phyloP scores from a whole-genome alignment of 2,888 invertebrate species.

The Macaria liturata region DNA sequence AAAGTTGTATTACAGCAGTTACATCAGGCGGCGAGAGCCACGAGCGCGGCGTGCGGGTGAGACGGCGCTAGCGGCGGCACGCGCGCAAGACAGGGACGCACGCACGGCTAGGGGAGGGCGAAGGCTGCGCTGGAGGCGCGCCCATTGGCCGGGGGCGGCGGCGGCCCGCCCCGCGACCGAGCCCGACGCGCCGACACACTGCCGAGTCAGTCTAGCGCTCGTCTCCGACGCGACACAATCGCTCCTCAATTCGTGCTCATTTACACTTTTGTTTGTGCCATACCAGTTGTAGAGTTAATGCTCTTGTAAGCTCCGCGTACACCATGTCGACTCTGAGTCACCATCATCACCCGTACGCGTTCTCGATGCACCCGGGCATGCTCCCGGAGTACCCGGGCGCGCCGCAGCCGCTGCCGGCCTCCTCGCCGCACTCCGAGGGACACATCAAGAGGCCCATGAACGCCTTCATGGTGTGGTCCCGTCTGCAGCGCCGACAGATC shows the following conservation, averaged over 20 bases:
- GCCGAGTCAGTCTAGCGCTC: slow-evolving; percentile 73
- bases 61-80: slow-evolving; percentile 44
- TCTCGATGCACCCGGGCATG: slow-evolving; percentile 79
- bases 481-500: slow-evolving; percentile 95
- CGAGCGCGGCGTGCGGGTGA: slow-evolving; percentile 58
- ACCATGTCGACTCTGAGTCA: slow-evolving; percentile 79
- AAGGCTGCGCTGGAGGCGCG: slow-evolving; percentile 58
- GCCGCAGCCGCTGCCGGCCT: slow-evolving; percentile 73
- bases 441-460: slow-evolving; percentile 99
- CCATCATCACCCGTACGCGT: slow-evolving; percentile 81
- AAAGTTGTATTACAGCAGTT: slow-evolving; percentile 61
- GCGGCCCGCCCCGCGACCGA: slow-evolving; percentile 65
- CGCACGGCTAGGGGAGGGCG: slow-evolving; percentile 61
- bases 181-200: slow-evolving; percentile 55
- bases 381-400: slow-evolving; percentile 71
- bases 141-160: slow-evolving; percentile 68
- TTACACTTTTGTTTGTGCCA: slow-evolving; percentile 68
- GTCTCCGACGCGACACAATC: slow-evolving; percentile 77
- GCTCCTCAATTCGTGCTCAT: slow-evolving; percentile 59
- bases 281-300: slow-evolving; percentile 62
- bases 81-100: slow-evolving; percentile 49
- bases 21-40: slow-evolving; percentile 67
- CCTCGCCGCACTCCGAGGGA: slow-evolving; percentile 83
- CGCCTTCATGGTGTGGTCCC: slow-evolving; percentile 98
- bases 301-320: slow-evolving; percentile 54